Evolutionary conservation across 2,888 invertebrate genomes (phyloP), one percentile per base, ranked within the genome.

Genomic region (Lordiphosa andalusiaca): DNA sequence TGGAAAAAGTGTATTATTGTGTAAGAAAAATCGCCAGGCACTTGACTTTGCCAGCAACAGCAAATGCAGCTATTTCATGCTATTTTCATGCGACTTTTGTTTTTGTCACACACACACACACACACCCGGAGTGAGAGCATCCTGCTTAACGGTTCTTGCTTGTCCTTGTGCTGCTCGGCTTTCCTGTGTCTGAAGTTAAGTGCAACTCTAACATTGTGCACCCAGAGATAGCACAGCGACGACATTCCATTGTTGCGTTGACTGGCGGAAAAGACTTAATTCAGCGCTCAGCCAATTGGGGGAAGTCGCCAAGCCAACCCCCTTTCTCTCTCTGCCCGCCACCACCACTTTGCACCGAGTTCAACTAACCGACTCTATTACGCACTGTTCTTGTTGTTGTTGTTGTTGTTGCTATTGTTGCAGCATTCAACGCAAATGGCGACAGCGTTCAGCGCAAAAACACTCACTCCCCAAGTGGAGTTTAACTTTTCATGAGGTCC

Each of bases 161-260:
- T 82, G 80, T 76, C 72, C 83, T 74, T 76, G 77, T 73, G 71
- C 58, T 53, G 53, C 71, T 55, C 65, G 38, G 68, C 67, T 73
- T 80, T 74, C 69, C 84, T 84, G 84, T 70, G 68, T 70, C 75
- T 82, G 78, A 80, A 84, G 84, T 80, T 80, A 80, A 80, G 84
- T 80, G 77, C 77, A 84, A 84, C 78, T 82, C 84, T 72, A 78
- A 84, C 78, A 81, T 80, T 80, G 83, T 73, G 77, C 81, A 69
- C 51, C 71, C 39, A 33, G 40, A 69, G 67, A 70, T 69, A 67
- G 67, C 67, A 71, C 42, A 44, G 19, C 44, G 64, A 71, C 80
- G 64, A 71, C 80, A 73, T 82, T 67, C 69, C 84, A 84, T 81
- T 84, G 81, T 84, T 63, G 63, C 46, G 62, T 67, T 65, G 75